Evolutionary conservation across 2,888 invertebrate species (phyloP).

Genomic region (Hesperia comma): DNA sequence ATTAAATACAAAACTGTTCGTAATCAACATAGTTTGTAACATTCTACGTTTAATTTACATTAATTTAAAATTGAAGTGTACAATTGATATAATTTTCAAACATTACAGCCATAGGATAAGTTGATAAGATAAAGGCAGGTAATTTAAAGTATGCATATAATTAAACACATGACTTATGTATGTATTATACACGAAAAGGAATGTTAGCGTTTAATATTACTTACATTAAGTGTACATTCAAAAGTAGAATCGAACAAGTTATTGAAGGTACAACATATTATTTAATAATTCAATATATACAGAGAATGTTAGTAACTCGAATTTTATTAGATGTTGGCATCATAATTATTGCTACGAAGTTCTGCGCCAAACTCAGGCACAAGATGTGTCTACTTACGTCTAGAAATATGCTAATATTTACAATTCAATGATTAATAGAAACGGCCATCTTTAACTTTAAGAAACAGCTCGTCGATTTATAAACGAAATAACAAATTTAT

Average conservation of each 20-base stretch:
- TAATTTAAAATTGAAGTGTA: conserved; percentile 17
- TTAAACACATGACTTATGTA: conserved; percentile 27
- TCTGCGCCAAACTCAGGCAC: conserved; percentile 76
- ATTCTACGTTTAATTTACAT: conserved; percentile 17
- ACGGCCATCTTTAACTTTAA: conserved; percentile 62
- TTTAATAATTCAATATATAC: conserved; percentile 75
- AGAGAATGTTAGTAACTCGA: conserved; percentile 66
- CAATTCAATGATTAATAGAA: conserved; percentile 71
- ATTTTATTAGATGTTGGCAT: conserved; percentile 77
- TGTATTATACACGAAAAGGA: conserved; percentile 57
- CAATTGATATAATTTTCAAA: conserved; percentile 14
- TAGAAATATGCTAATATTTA: conserved; percentile 77
- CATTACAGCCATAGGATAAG: conserved; percentile 9
- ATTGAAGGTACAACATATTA: conserved; percentile 63
- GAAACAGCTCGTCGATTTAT: conserved; percentile 70
- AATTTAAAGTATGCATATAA: conserved; percentile 8
- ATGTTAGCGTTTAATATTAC: conserved; percentile 81
- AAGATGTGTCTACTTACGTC: conserved; percentile 78
- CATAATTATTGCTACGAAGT: conserved; percentile 79
- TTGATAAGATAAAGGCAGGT: conserved; percentile 12
- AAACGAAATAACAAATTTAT: conserved; percentile 80
- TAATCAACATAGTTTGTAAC: conserved; percentile 16
- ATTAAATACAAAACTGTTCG: conserved; percentile 25
- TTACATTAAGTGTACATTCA: conserved; percentile 65
- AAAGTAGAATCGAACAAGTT: conserved; percentile 63